A percentile compares a stretch with the other conserved stretches of the same genome.
Conservation (phyloP, 2,888 invertebrate species). For the Athalia circularis region DNA sequence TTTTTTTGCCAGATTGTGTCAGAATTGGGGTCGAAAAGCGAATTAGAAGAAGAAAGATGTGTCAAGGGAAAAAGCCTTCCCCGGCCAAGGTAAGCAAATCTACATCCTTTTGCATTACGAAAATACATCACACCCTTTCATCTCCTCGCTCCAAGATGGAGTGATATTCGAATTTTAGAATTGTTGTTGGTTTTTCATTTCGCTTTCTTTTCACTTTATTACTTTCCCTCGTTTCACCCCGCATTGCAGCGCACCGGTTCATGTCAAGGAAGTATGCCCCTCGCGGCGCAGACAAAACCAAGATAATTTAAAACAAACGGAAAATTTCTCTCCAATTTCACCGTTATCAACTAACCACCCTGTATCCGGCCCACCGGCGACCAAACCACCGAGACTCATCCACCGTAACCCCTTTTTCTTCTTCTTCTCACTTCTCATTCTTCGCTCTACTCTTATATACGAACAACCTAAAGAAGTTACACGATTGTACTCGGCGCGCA, state of each 20-base stretch:
- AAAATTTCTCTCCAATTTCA: constrained; percentile 34
- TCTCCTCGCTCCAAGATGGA: not conserved
- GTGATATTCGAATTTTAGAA: constrained; percentile 32
- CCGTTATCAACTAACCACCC: constrained; percentile 37
- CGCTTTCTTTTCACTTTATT: not conserved
- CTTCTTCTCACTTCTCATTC: not conserved
- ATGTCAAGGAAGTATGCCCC: constrained; percentile 11
- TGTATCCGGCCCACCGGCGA: constrained; percentile 1
- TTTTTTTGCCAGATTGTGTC: constrained; percentile 7
- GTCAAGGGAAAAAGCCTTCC: not conserved
- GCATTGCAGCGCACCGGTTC: not conserved
- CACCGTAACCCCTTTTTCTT: constrained; percentile 8
- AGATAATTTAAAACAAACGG: constrained; percentile 43
- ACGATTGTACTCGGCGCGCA: constrained; percentile 23
- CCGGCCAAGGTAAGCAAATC: not conserved
- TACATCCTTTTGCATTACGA: constrained; percentile 37
- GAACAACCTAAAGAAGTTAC: constrained; percentile 41
- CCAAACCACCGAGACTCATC: not conserved
- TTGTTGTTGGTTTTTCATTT: not conserved
- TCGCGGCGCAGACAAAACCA: constrained; percentile 27
- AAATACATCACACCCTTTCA: constrained; percentile 32
- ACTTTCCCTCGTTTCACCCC: constrained; percentile 5
- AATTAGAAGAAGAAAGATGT: constrained; percentile 20
- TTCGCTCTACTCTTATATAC: not conserved
- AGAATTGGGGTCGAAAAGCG: constrained; percentile 26